Percentiles rank a stretch among this genome's conserved stretches.
phyloP scores from a whole-genome alignment of 2,113 vertebrate species.

The Sinosuthora webbiana region DNA sequence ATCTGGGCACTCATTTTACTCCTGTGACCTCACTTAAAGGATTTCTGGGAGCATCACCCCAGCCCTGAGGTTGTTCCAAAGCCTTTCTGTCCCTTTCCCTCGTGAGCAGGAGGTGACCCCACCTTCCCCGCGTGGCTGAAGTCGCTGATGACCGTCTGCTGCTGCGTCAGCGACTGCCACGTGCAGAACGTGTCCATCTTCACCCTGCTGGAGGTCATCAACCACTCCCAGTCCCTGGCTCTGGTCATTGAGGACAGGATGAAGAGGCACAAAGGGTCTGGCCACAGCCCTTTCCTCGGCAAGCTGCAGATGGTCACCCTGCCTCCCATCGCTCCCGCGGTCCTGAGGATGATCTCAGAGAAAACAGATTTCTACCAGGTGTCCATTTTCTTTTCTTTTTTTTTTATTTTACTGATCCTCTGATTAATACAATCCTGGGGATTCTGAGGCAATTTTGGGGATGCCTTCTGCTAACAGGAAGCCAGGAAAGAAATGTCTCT shows the following conservation, averaged over 20 bases:
- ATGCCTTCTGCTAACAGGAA: neutral
- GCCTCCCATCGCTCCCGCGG: constrained; percentile 84
- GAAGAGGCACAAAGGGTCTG: constrained; percentile 81
- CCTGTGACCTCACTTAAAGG: neutral
- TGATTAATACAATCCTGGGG: neutral
- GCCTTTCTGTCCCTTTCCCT: neutral
- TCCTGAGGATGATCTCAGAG: constrained; percentile 83
- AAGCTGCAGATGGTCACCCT: constrained; percentile 93
- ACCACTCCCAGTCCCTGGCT: constrained; percentile 92
- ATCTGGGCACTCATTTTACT: neutral
- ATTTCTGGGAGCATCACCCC: neutral
- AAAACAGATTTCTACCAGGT: constrained; percentile 95
- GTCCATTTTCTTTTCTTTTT: neutral
- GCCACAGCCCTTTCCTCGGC: constrained; percentile 83
- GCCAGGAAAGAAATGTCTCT: neutral
- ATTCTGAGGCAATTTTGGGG: neutral
- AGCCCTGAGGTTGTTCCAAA: neutral
- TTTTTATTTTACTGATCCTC: neutral
- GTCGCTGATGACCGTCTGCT: constrained; percentile 90
- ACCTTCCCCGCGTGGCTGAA: constrained; percentile 87
- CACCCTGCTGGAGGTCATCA: constrained; percentile 90
- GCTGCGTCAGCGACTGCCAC: constrained; percentile 85
- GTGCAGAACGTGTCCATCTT: constrained; percentile 89
- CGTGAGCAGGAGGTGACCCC: constrained; percentile 62
- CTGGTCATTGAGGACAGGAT: constrained; percentile 94